These are phyloP conservation scores for Latrodectus elegans DNA, from an alignment of 2,888 invertebrate genomes.

Conservation along the genomic window DNA sequence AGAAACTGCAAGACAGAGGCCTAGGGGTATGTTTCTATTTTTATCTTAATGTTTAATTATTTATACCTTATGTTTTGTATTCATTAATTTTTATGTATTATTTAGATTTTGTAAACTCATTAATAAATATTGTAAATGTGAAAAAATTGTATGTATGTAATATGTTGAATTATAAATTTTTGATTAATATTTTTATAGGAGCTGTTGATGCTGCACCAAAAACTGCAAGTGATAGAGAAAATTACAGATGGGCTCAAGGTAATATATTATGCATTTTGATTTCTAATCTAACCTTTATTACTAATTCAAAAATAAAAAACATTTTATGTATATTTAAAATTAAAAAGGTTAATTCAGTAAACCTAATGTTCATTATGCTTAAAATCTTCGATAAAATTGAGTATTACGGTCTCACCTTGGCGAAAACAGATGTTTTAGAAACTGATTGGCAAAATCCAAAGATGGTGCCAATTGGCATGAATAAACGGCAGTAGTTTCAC, in stretches of 20 bases:
- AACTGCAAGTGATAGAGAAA: constrained; percentile 61
- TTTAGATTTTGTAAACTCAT: neutral
- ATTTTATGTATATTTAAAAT: neutral
- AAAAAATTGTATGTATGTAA: neutral
- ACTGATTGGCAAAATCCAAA: no score
- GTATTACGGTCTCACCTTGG: no score
- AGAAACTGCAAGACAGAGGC: constrained; percentile 83
- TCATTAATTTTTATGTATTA: neutral
- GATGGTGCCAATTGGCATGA: no score
- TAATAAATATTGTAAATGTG: neutral
- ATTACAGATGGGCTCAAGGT: constrained; percentile 65
- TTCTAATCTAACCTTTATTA: neutral
- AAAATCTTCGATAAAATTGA: no score
- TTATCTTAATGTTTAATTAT: no score
- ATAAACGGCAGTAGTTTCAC: no score
- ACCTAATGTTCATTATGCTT: neutral
- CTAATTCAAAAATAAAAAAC: neutral
- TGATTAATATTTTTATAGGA: constrained; percentile 14
- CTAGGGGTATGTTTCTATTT: constrained; percentile 38
- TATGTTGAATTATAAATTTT: neutral
- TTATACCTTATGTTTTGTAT: no score
- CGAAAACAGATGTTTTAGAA: no score
- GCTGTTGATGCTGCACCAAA: constrained; percentile 64
- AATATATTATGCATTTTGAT: neutral
- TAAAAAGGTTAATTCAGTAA: neutral